A percentile compares a stretch with the other conserved stretches of the same genome.
Conservation (phyloP, 1,140 invertebrate species). For the Bombus superbus region DNA sequence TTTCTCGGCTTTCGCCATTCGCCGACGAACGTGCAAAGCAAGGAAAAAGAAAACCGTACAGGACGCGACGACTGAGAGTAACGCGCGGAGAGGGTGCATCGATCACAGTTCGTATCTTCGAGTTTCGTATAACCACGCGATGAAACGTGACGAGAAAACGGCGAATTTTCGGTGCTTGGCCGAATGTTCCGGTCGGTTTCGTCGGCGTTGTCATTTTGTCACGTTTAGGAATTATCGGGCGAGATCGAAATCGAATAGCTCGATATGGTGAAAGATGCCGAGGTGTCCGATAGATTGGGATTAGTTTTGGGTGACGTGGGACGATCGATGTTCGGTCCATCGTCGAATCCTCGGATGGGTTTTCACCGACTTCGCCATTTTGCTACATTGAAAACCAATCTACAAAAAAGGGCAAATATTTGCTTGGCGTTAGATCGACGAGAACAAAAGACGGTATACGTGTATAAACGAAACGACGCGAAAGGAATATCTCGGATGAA, state of each 20-base stretch:
- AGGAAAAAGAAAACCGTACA: not conserved
- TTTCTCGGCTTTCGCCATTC: not conserved
- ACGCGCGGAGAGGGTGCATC: not conserved
- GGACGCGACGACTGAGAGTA: not conserved
- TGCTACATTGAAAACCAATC: not conserved
- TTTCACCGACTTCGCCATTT: not conserved
- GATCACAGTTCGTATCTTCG: constrained; percentile 7
- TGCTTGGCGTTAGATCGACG: not conserved
- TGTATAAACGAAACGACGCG: not conserved
- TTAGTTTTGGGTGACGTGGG: not conserved
- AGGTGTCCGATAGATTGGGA: not conserved
- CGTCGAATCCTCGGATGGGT: too few species aligned
- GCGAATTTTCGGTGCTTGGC: not conserved
- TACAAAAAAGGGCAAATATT: not conserved
- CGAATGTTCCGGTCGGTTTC: too few species aligned
- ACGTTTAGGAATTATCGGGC: not conserved
- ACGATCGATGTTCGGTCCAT: not conserved
- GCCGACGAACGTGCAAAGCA: constrained; percentile 4
- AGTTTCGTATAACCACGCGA: constrained; percentile 8
- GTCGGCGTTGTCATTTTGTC: not conserved
- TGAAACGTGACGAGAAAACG: constrained; percentile 26
- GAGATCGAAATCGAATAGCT: not conserved
- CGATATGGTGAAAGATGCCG: not conserved
- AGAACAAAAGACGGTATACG: not conserved
- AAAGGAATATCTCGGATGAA: not conserved